Evolutionary conservation across 2,113 vertebrate species (phyloP).

Genomic region (Dolichotis patagonum): DNA sequence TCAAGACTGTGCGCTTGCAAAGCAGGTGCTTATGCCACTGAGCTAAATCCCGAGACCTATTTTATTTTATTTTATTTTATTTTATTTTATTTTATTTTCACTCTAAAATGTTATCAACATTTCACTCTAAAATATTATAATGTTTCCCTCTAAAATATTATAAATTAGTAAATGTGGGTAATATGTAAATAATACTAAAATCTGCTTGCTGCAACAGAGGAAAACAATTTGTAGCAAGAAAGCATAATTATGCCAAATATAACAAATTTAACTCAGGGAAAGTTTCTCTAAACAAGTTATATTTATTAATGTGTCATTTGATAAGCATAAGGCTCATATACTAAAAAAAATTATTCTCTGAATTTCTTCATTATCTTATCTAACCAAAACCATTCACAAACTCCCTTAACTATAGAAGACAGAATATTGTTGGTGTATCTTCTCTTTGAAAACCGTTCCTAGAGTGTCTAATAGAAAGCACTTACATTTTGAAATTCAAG

Average conservation of each 20-base stretch:
- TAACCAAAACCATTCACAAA: neutral
- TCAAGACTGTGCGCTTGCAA: too few species aligned
- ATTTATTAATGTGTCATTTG: conserved; percentile 23
- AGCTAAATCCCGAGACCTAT: too few species aligned
- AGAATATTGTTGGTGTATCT: neutral
- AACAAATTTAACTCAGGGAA: conserved; percentile 7
- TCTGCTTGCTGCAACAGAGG: conserved; percentile 32
- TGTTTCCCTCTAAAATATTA: too few species aligned
- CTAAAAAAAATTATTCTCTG: neutral
- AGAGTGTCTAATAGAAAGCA: conserved; percentile 58
- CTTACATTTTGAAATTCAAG: conserved; percentile 96
- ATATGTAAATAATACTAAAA: conserved; percentile 3
- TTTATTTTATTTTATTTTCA: too few species aligned
- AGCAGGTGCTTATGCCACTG: too few species aligned
- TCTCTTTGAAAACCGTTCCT: conserved; percentile 19
- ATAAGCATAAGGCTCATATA: neutral
- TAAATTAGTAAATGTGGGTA: conserved; percentile 34
- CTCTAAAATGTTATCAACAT: too few species aligned
- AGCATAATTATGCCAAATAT: neutral
- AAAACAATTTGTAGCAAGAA: conserved; percentile 36
- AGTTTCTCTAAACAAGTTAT: conserved; percentile 18
- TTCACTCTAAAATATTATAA: too few species aligned
- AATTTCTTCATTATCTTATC: neutral
- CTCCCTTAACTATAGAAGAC: conserved; percentile 8
- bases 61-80: too few species aligned